Evolutionary conservation across 1,140 invertebrate species (phyloP).

Genomic region (Listronotus bonariensis): DNA sequence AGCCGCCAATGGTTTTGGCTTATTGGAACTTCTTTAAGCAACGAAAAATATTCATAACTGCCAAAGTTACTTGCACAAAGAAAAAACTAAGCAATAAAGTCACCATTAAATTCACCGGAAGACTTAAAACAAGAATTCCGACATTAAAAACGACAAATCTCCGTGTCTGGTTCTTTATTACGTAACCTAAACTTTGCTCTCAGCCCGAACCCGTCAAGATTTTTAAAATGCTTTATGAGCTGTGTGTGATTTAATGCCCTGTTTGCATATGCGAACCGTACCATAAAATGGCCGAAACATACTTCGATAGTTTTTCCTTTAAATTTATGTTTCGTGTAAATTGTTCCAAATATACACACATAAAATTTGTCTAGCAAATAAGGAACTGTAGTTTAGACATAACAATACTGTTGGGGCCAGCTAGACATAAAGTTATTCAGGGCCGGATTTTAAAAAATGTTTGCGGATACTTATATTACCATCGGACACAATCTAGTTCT

Average conservation of each 20-base stretch:
- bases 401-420: too few relatives aligned
- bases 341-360: conserved; percentile 10
- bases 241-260: conserved; percentile 35
- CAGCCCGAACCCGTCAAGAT: conserved; percentile 27
- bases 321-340: conserved; percentile 22
- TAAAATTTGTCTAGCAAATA: too few relatives aligned
- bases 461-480: too few relatives aligned
- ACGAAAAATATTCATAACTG: too few relatives aligned
- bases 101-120: conserved; percentile 2
- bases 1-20: too few relatives aligned
- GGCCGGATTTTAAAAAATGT: too few relatives aligned
- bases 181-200: conserved; percentile 28
- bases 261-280: conserved; percentile 25
- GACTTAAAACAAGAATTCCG: conserved; percentile 22
- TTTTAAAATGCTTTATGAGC: conserved; percentile 38
- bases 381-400: too few relatives aligned
- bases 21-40: too few relatives aligned
- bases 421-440: too few relatives aligned
- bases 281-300: conserved; percentile 22
- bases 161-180: conserved; percentile 28
- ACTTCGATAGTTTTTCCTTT: conserved; percentile 18
- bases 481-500: too few relatives aligned
- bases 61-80: too few relatives aligned
- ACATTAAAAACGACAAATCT: conserved; percentile 30
- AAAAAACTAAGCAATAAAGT: too few relatives aligned